A percentile compares a stretch with the other conserved stretches of the same genome.
These are phyloP conservation scores for Molorchus minor DNA, from an alignment of 2,888 invertebrate species.

Conservation along the genomic window DNA sequence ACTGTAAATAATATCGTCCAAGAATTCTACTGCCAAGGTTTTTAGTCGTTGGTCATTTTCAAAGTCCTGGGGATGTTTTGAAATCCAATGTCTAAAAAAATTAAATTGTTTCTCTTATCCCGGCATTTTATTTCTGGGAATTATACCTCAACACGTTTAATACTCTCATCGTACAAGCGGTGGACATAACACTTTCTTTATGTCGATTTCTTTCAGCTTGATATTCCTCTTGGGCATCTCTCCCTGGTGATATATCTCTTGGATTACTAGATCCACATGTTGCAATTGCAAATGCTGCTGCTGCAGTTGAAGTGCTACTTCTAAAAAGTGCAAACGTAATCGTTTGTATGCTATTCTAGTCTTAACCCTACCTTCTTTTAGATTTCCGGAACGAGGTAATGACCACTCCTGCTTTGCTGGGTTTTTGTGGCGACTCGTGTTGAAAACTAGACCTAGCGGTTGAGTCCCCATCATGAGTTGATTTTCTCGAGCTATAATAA, in stretches of 20 bases:
- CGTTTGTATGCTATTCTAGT: neutral
- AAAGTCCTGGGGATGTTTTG: constrained; percentile 90
- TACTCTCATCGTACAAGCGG: constrained; percentile 94
- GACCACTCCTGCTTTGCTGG: constrained; percentile 86
- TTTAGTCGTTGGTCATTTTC: constrained; percentile 79
- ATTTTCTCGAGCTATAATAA: constrained; percentile 63
- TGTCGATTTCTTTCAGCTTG: constrained; percentile 65
- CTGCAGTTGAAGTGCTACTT: constrained; percentile 87
- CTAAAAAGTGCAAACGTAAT: constrained; percentile 59
- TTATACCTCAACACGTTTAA: constrained; percentile 83
- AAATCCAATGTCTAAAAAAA: constrained; percentile 80
- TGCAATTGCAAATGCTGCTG: constrained; percentile 90
- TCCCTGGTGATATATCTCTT: constrained; percentile 68
- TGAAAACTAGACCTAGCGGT: constrained; percentile 71
- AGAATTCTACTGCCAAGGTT: constrained; percentile 81
- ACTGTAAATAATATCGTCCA: constrained; percentile 86
- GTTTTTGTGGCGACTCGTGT: constrained; percentile 68
- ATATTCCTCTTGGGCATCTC: constrained; percentile 55
- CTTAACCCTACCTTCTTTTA: constrained; percentile 74
- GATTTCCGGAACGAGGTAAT: constrained; percentile 90
- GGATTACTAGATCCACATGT: constrained; percentile 89
- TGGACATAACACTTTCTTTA: constrained; percentile 84
- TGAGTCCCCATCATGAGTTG: constrained; percentile 62
- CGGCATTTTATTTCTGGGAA: neutral
- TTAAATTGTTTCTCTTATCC: neutral